Evolutionary conservation across 2,113 vertebrate genomes (phyloP), one percentile per base, ranked within the genome.

Genomic region (Callaeas wilsoni): DNA sequence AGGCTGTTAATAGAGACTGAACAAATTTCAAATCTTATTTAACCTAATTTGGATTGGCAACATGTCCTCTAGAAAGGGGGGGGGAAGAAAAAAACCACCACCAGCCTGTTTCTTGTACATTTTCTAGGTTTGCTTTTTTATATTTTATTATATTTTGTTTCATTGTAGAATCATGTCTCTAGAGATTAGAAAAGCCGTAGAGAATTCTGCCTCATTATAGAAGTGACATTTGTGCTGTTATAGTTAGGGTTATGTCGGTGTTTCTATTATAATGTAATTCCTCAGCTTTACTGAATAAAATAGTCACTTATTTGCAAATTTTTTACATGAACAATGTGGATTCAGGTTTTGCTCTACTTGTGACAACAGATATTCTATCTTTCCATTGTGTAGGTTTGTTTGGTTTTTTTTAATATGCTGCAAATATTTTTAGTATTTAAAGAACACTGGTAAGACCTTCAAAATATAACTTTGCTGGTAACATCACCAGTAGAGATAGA

Each of bases 1-100:
- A 76, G 49, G 63, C 27, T 95, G 37, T 62, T 95, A 93, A 95
- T 59, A 90, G 71, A 79, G 52, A 41, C 37, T 80, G 65, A 96
- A 78, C 37, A 94, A 91, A 94, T 94, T 93, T 97, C 18, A 64
- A 93, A 80, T 84, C 53, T 94, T 91, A 84, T 94, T 96, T 94
- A 68, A 84, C 63, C 23, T 86, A 94, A 91, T 88, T 82, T 95
- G 50, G 46, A 85, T 81, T 86, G 84, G 30, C 52, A 96, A 71
- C 37, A 47, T 83, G 41, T 91, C 30, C 63, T 93, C 73, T 87
- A 49, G 78, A 35, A 82, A 33, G 4, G 5, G 5, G 5, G 26
- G 9, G 14, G n/a, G 32, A 35, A 42, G 19, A 20, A 73, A 2
- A 63, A 57, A 17, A 33, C 4, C 50, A 47, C 2, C n/a, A 57